Conservation (phyloP, 2,113 vertebrate genomes). For the Sylvia atricapilla region DNA sequence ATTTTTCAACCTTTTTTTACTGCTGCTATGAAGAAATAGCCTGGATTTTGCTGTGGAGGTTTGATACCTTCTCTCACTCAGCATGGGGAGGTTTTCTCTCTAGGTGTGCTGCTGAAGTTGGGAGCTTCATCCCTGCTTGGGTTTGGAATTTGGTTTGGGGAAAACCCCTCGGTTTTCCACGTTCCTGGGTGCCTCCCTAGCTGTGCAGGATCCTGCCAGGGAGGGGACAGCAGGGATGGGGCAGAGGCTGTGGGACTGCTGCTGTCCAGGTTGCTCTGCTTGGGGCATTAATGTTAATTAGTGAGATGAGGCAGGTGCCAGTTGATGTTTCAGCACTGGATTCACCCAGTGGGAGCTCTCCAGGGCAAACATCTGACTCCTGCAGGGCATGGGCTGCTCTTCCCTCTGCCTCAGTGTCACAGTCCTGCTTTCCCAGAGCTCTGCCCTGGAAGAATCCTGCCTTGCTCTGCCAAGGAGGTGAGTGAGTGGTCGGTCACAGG, state of each 20-base stretch:
- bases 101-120: background rate
- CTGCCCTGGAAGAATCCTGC: background rate
- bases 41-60: background rate
- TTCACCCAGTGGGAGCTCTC: background rate
- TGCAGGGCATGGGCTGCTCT: background rate
- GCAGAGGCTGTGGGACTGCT: background rate
- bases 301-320: background rate
- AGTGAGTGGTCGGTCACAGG: background rate
- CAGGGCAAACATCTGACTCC: background rate
- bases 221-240: background rate
- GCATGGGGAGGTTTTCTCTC: background rate
- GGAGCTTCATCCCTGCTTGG: background rate
- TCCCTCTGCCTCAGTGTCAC: background rate
- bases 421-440: background rate
- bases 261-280: background rate
- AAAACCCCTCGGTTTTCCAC: background rate
- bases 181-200: background rate
- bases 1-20: background rate
- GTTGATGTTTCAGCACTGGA: background rate
- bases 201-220: background rate
- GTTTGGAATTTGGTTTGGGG: background rate
- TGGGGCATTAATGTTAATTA: background rate
- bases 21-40: background rate
- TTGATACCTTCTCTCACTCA: background rate
- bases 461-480: background rate